Percentiles rank a stretch among this genome's conserved stretches.
Conservation (phyloP, 2,888 invertebrate species). For the Eulithis prunata region DNA sequence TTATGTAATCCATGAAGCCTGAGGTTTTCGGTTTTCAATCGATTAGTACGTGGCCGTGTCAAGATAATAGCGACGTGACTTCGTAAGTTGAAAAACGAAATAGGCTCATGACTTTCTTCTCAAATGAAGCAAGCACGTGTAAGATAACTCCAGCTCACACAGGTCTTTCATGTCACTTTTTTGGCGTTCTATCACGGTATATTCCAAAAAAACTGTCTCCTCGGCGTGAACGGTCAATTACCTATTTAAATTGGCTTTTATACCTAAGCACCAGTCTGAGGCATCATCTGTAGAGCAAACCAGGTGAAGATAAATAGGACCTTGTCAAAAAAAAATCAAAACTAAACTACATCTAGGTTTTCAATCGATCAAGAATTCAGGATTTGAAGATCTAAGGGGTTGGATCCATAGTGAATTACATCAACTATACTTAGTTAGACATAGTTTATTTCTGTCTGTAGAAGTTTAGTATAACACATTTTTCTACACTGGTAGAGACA, state of each 20-base stretch:
- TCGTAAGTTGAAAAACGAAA: background rate
- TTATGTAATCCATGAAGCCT: slow-evolving; percentile 11
- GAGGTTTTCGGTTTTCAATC: slow-evolving; percentile 7
- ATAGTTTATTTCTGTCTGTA: too few relatives aligned
- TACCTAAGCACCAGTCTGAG: slow-evolving; percentile 1
- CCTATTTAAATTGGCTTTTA: slow-evolving; percentile 26
- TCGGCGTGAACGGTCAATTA: slow-evolving; percentile 22
- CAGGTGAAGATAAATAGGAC: background rate
- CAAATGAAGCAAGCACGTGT: too few relatives aligned
- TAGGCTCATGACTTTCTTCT: too few relatives aligned
- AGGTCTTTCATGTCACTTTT: too few relatives aligned
- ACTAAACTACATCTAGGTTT: too few relatives aligned
- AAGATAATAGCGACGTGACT: background rate
- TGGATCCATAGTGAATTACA: too few relatives aligned
- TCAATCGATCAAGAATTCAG: too few relatives aligned
- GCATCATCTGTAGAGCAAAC: background rate
- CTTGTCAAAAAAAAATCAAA: background rate
- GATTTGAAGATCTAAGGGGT: too few relatives aligned
- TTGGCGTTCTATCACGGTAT: background rate
- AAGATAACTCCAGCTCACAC: too few relatives aligned
- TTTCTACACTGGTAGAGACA: too few relatives aligned
- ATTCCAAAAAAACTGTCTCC: slow-evolving; percentile 14
- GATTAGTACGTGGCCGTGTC: slow-evolving; percentile 22
- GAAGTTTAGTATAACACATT: too few relatives aligned
- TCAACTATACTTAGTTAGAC: too few relatives aligned